phyloP scores from a whole-genome alignment of 2,113 vertebrate species.

The Neopipo cinnamomea region DNA sequence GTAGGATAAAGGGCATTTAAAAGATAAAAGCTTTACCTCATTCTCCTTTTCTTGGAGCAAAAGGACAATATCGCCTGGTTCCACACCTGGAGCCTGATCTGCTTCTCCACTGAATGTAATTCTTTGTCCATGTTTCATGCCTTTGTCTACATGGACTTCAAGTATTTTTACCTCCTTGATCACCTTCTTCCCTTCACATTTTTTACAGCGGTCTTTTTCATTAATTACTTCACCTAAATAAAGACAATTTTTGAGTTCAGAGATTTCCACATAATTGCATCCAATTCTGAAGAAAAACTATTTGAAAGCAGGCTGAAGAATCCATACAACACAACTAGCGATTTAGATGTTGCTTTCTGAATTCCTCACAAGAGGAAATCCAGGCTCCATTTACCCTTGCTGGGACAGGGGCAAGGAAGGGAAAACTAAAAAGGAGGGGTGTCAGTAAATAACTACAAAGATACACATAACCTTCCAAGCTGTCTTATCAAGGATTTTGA shows the following conservation, averaged over 20 bases:
- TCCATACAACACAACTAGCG: not conserved
- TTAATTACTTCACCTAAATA: conserved; percentile 94
- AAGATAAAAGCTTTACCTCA: conserved; percentile 80
- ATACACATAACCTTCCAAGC: not conserved
- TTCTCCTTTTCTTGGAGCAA: conserved; percentile 96
- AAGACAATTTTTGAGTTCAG: not conserved
- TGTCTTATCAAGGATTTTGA: not conserved
- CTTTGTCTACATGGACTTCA: conserved; percentile 99
- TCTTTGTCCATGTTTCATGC: conserved; percentile 97
- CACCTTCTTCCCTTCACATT: conserved; percentile 98
- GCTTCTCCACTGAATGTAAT: conserved; percentile 97
- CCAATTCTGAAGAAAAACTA: not conserved
- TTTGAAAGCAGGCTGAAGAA: not conserved
- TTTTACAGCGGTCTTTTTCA: conserved; percentile 98
- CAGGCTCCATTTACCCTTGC: not conserved
- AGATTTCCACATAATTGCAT: not conserved
- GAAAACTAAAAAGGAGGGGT: rapidly evolving
- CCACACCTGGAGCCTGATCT: conserved; percentile 94
- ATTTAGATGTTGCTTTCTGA: not conserved
- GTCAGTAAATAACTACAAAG: not conserved
- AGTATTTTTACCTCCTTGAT: conserved; percentile 98
- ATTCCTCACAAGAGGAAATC: not conserved
- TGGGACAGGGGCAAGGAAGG: not conserved
- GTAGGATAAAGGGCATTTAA: not conserved
- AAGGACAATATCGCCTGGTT: conserved; percentile 96